These are phyloP conservation scores for Prolemur simus DNA, from an alignment of 2,113 vertebrate genomes.

Conservation along the genomic window DNA sequence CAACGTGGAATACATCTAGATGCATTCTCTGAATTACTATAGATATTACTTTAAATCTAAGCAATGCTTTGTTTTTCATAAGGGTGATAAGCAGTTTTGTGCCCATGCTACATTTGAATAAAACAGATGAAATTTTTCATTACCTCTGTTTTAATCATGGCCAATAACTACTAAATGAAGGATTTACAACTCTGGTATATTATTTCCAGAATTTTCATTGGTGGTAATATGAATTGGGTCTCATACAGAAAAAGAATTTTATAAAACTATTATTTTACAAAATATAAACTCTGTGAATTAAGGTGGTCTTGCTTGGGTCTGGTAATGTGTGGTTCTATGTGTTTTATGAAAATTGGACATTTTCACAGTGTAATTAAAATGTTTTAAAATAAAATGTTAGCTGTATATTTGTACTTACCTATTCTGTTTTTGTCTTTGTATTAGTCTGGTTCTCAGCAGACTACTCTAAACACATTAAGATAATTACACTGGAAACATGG, in stretches of 20 bases:
- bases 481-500: constrained; percentile 14
- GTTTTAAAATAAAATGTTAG: not conserved
- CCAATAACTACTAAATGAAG: not conserved
- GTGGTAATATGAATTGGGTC: not conserved
- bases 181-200: not conserved
- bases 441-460: not conserved
- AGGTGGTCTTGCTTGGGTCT: not conserved
- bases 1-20: not conserved
- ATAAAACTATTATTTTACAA: constrained; percentile 25
- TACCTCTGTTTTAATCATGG: constrained; percentile 7
- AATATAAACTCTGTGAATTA: not conserved
- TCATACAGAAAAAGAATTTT: not conserved
- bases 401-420: not conserved
- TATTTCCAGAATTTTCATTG: constrained; percentile 37
- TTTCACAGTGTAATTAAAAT: constrained; percentile 38
- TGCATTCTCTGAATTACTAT: not conserved
- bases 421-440: constrained; percentile 12
- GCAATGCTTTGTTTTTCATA: not conserved
- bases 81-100: constrained; percentile 4
- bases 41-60: not conserved
- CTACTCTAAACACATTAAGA: not conserved
- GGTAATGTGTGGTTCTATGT: not conserved
- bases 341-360: not conserved
- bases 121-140: not conserved
- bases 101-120: not conserved